Conservation (phyloP, 1,140 invertebrate species). For the Goniozus legneri region DNA sequence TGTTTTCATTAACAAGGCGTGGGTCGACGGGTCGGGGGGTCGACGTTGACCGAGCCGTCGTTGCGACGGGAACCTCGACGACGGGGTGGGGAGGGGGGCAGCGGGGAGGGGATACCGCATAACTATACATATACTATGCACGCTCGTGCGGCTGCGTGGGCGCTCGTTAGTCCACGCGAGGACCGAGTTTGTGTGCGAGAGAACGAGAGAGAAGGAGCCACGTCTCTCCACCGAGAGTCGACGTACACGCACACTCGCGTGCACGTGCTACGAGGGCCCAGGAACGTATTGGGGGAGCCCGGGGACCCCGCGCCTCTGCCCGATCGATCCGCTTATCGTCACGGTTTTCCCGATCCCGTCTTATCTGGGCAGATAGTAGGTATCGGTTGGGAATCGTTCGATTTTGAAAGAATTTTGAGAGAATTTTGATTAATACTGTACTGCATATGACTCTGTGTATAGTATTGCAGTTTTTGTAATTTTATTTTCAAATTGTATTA, state of each 20-base stretch:
- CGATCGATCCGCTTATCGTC: too few relatives aligned
- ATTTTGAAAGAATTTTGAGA: too few relatives aligned
- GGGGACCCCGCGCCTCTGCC: neutral
- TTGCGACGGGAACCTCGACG: neutral
- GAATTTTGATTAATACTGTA: too few relatives aligned
- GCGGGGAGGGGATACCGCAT: too few relatives aligned
- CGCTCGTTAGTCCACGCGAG: constrained; percentile 18
- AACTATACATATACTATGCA: too few relatives aligned
- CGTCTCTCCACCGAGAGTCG: constrained; percentile 5
- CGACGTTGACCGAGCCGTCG: constrained; percentile 26
- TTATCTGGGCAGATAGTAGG: too few relatives aligned
- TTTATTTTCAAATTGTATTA: too few relatives aligned
- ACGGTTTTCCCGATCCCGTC: too few relatives aligned
- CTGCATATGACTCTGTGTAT: too few relatives aligned
- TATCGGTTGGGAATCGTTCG: too few relatives aligned
- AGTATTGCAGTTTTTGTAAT: too few relatives aligned
- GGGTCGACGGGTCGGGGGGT: constrained; percentile 32
- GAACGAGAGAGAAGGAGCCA: constrained; percentile 1
- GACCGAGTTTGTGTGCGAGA: neutral
- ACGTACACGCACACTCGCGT: constrained; percentile 23
- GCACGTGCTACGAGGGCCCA: constrained; percentile 21
- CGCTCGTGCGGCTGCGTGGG: constrained; percentile 26
- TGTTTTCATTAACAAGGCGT: constrained; percentile 51
- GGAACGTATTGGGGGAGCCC: constrained; percentile 6
- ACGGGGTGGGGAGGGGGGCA: neutral